Percentiles rank a stretch among this genome's conserved stretches.
These are phyloP conservation scores for Spermophilus dauricus DNA, from an alignment of 2,113 vertebrate species.

Conservation along the genomic window DNA sequence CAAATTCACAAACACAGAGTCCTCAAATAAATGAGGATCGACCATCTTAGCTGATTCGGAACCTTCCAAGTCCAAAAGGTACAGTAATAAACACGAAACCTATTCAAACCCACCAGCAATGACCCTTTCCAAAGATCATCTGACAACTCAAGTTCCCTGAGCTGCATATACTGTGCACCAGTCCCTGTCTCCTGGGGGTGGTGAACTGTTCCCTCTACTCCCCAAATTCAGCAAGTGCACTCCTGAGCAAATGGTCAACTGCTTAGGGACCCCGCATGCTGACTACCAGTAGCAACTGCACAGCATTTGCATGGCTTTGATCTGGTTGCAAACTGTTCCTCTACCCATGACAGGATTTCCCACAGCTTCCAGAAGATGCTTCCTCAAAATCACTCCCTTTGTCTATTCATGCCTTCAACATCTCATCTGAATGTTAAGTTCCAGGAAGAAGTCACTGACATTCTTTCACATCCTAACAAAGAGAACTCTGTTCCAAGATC, in stretches of 20 bases:
- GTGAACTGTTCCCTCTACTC: rapidly evolving
- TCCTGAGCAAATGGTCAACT: neutral
- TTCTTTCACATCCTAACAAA: slow-evolving; percentile 73
- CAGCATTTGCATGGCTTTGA: neutral
- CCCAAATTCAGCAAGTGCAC: neutral
- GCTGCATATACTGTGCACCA: neutral
- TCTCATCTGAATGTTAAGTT: slow-evolving; percentile 51
- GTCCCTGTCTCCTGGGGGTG: rapidly evolving
- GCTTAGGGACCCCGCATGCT: neutral
- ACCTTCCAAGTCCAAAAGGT: neutral
- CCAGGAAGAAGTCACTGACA: slow-evolving; percentile 34
- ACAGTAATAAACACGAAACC: neutral
- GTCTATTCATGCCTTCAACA: slow-evolving; percentile 59
- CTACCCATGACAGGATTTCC: neutral
- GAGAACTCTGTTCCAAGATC: slow-evolving; percentile 66
- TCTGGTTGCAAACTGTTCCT: neutral
- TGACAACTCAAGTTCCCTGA: slow-evolving; percentile 8
- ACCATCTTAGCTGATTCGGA: neutral
- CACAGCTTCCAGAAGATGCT: slow-evolving; percentile 20
- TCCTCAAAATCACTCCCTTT: slow-evolving; percentile 64
- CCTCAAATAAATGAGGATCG: neutral
- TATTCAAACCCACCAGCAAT: neutral
- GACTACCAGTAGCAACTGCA: neutral
- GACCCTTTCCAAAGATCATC: neutral
- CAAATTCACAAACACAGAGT: neutral